phyloP scores from a whole-genome alignment of 2,797 vertebrate genomes.

The Moxostoma hubbsi region DNA sequence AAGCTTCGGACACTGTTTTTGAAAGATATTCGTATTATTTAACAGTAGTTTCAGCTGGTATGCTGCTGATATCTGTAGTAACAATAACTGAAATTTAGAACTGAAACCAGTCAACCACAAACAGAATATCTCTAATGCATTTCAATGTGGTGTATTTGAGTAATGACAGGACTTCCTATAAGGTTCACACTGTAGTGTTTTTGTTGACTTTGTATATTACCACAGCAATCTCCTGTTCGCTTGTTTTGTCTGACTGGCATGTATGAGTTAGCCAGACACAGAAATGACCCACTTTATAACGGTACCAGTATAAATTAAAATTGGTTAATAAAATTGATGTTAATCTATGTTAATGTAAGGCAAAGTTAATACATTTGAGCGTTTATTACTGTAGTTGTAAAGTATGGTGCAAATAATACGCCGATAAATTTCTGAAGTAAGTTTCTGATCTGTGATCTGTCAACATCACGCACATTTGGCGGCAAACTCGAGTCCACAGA shows the following conservation, averaged over 20 bases:
- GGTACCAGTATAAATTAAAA: neutral
- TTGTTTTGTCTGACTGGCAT: conserved; percentile 68
- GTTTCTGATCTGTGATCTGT: neutral
- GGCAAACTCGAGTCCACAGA: neutral
- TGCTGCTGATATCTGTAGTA: too few species aligned
- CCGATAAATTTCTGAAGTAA: neutral
- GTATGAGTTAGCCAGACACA: neutral
- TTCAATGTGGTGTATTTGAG: too few species aligned
- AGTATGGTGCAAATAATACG: too few species aligned
- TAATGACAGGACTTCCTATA: too few species aligned
- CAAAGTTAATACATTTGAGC: neutral
- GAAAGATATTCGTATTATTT: too few species aligned
- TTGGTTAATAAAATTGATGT: neutral
- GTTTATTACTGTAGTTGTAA: neutral
- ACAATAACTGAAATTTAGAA: too few species aligned
- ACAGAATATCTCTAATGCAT: too few species aligned
- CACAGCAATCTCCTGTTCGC: conserved; percentile 63
- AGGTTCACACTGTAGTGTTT: too few species aligned
- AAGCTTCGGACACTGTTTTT: too few species aligned
- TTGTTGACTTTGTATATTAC: conserved; percentile 59
- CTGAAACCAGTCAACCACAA: too few species aligned
- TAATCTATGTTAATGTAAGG: neutral
- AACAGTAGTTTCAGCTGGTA: too few species aligned
- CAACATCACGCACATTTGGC: conserved; percentile 9
- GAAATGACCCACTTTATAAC: too few species aligned